These are phyloP conservation scores for Bradynema listronoti DNA, from an alignment of 1,140 invertebrate species.

Conservation along the genomic window DNA sequence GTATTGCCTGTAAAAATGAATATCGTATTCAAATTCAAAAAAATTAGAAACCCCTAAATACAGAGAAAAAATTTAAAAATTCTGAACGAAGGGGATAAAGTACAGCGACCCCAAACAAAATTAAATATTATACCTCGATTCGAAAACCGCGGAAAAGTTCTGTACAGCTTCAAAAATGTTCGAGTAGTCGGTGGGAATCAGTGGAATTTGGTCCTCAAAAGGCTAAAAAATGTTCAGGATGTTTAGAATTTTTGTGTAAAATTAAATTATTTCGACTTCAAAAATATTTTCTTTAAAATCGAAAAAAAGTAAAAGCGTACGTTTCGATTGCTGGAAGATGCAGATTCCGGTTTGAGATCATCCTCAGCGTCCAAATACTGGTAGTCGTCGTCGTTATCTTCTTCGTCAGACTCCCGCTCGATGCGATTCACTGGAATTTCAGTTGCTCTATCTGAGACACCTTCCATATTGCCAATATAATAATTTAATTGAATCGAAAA, in stretches of 20 bases:
- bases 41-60: no score
- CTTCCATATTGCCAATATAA: no score
- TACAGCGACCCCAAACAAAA: not conserved
- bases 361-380: not conserved
- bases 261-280: not conserved
- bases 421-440: no score
- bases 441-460: no score
- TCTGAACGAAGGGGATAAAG: conserved; percentile 7
- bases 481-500: no score
- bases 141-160: conserved; percentile 42
- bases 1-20: no score
- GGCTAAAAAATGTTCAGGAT: not conserved
- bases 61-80: no score
- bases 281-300: not conserved
- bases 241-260: not conserved
- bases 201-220: conserved; percentile 22
- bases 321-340: not conserved
- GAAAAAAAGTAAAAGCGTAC: not conserved
- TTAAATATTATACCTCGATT: conserved; percentile 27
- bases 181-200: conserved; percentile 41
- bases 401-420: no score
- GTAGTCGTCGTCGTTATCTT: not conserved
- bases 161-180: conserved; percentile 36
- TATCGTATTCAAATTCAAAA: no score
- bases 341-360: not conserved